A percentile compares a stretch with the other conserved stretches of the same genome.
Evolutionary conservation across 2,797 vertebrate species (phyloP).

Genomic region (Neostethus bicornis): DNA sequence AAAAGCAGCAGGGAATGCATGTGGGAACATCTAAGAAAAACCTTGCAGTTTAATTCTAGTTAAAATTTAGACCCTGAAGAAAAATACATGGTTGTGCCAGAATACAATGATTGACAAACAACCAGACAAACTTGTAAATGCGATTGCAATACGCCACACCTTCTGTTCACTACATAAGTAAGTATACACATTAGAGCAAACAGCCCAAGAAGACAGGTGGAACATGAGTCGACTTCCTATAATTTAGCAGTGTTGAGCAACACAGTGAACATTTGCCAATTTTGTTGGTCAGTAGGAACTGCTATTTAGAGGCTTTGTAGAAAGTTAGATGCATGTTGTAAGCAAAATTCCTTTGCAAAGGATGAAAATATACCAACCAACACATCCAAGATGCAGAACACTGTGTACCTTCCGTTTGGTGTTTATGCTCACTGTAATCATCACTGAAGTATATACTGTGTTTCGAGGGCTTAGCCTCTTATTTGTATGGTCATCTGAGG

Average conservation of each 20-base stretch:
- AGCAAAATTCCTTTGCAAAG: constrained; percentile 34
- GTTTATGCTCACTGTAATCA: constrained; percentile 67
- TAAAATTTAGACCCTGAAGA: neutral
- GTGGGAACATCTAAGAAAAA: neutral
- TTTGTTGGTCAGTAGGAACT: constrained; percentile 21
- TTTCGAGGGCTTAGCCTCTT: constrained; percentile 39
- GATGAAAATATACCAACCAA: constrained; percentile 25
- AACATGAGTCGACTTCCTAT: constrained; percentile 21
- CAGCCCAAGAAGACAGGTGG: constrained; percentile 1
- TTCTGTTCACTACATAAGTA: neutral
- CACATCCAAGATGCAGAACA: constrained; percentile 12
- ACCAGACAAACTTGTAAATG: neutral
- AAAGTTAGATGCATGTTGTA: constrained; percentile 41
- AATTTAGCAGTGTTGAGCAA: constrained; percentile 30
- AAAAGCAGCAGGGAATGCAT: neutral
- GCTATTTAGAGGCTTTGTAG: constrained; percentile 53
- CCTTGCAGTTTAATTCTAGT: neutral
- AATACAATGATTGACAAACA: constrained; percentile 2
- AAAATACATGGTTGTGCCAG: neutral
- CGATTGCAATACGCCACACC: neutral
- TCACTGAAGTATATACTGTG: constrained; percentile 18
- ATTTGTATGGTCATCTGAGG: constrained; percentile 49
- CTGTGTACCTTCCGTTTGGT: constrained; percentile 62
- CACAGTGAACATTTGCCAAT: constrained; percentile 20
- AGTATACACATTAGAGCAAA: constrained; percentile 18